phyloP scores from a whole-genome alignment of 2,113 vertebrate genomes.

The Ciconia boyciana region DNA sequence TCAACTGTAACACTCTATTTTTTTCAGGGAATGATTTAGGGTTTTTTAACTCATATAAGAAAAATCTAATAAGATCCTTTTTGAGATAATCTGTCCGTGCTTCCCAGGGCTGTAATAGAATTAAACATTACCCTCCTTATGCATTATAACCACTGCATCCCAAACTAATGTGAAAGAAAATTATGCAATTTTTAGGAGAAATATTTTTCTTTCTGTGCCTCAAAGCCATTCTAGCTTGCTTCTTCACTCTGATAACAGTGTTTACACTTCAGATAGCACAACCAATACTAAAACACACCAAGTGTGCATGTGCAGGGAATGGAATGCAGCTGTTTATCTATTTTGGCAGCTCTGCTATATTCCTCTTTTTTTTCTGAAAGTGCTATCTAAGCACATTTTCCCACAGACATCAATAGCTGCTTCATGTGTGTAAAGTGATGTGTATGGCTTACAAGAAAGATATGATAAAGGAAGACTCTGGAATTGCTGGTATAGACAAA shows the following conservation, averaged over 20 bases:
- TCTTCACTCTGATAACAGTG: background rate
- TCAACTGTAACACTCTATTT: background rate
- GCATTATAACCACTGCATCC: background rate
- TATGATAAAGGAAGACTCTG: background rate
- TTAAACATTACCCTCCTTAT: background rate
- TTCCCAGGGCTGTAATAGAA: background rate
- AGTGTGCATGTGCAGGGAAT: background rate
- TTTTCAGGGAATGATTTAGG: background rate
- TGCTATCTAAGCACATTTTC: background rate
- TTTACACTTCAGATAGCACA: background rate
- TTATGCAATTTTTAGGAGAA: background rate
- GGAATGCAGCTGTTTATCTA: background rate
- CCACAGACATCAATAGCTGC: constrained; percentile 8
- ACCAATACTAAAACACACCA: background rate
- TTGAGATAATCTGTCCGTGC: background rate
- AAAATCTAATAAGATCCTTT: background rate
- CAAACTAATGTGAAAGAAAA: background rate
- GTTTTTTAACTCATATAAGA: background rate
- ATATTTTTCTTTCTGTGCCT: background rate
- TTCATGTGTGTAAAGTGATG: constrained; percentile 25
- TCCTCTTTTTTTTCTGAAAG: background rate
- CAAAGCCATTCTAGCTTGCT: background rate
- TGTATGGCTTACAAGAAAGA: background rate
- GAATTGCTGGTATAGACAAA: constrained; percentile 4
- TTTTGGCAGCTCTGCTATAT: background rate